Percentiles rank a stretch among this genome's conserved stretches.
These are phyloP conservation scores for Epinephelus awoara DNA, from an alignment of 2,797 vertebrate genomes.

Conservation along the genomic window DNA sequence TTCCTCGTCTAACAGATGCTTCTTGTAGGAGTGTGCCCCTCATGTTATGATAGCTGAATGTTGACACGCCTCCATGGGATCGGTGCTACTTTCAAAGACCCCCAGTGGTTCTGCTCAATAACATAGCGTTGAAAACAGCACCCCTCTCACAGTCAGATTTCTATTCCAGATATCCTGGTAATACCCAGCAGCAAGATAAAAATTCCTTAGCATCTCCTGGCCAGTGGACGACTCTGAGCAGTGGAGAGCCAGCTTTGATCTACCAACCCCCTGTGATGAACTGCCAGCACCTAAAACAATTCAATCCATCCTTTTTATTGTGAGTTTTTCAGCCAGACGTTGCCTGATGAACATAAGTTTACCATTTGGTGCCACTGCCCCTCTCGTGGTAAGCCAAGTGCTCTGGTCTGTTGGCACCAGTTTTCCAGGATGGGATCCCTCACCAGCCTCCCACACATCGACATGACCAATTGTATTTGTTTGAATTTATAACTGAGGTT, in stretches of 20 bases:
- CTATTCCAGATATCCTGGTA: conserved; percentile 15
- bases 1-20: not conserved
- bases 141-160: conserved; percentile 6
- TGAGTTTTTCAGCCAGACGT: conserved; percentile 12
- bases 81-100: conserved; percentile 19
- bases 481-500: not conserved
- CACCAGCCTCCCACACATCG: not conserved
- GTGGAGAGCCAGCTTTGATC: conserved; percentile 22
- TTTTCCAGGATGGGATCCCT: not conserved
- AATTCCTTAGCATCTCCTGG: conserved; percentile 17
- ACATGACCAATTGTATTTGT: not conserved
- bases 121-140: not conserved
- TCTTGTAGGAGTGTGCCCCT: not conserved
- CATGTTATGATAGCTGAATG: not conserved
- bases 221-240: not conserved
- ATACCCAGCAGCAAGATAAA: conserved; percentile 4
- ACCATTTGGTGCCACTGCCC: not conserved
- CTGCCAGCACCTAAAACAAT: conserved; percentile 24
- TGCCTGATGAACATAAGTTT: conserved; percentile 23
- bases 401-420: not conserved
- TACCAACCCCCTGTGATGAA: conserved; percentile 10
- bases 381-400: conserved; percentile 1
- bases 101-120: conserved; percentile 1
- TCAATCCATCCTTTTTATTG: conserved; percentile 19
- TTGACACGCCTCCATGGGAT: conserved; percentile 19